A percentile compares a stretch with the other conserved stretches of the same genome.
Conservation (phyloP, 2,797 vertebrate genomes). For the Mormyrops attenuatus region DNA sequence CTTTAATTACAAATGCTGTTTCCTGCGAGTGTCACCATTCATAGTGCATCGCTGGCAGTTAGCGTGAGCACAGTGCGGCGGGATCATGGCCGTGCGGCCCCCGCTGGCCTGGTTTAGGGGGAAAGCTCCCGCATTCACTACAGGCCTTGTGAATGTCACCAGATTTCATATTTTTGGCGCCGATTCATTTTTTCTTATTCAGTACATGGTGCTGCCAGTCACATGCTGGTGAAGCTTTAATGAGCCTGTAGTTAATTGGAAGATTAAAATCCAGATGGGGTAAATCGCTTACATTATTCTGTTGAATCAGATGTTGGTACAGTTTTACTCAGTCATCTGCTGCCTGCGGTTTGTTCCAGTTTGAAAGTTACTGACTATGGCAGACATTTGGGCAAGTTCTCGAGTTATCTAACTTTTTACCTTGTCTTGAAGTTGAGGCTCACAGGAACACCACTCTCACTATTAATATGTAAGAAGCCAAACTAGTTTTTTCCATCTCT, state of each 20-base stretch:
- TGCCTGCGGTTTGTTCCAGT: background rate
- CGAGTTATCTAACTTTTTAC: background rate
- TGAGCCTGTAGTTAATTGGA: slow-evolving; percentile 15
- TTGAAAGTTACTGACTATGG: background rate
- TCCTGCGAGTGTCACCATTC: background rate
- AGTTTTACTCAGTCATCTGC: background rate
- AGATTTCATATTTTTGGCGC: background rate
- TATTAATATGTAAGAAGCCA: background rate
- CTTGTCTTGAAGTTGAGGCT: background rate
- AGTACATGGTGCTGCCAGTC: background rate
- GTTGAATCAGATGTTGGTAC: slow-evolving; percentile 13
- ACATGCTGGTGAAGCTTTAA: slow-evolving; percentile 17
- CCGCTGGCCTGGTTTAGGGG: background rate
- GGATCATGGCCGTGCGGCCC: too few relatives aligned
- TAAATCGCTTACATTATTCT: slow-evolving; percentile 15
- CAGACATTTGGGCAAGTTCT: background rate
- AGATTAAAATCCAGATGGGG: slow-evolving; percentile 13
- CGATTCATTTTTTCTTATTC: background rate
- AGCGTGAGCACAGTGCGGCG: background rate
- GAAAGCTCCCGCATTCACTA: background rate
- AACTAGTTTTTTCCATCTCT: background rate
- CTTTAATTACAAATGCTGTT: background rate
- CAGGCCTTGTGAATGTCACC: background rate
- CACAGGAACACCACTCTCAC: background rate
- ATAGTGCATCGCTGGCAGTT: background rate